phyloP scores from a whole-genome alignment of 2,113 vertebrate genomes.

The Myiagra hebetior region DNA sequence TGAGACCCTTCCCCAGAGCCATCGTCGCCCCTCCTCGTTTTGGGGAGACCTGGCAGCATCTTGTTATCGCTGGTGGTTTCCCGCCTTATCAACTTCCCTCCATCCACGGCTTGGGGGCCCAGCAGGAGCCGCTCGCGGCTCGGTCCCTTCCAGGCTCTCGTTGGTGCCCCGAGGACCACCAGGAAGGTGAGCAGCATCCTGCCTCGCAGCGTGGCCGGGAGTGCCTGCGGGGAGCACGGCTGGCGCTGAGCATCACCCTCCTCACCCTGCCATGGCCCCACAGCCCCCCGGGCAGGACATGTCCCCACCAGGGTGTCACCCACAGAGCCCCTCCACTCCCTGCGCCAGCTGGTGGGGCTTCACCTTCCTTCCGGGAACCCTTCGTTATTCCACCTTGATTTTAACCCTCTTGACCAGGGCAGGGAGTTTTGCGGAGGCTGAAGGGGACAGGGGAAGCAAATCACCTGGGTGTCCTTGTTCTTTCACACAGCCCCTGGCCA shows the following conservation, averaged over 20 bases:
- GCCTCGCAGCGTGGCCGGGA: rapidly evolving
- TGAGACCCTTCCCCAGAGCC: not conserved
- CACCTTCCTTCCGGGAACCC: not conserved
- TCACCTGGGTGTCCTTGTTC: not conserved
- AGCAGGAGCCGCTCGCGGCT: rapidly evolving
- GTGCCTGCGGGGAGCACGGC: not conserved
- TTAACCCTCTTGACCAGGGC: not conserved
- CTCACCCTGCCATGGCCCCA: not conserved
- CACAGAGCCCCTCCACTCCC: rapidly evolving
- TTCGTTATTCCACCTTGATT: not conserved
- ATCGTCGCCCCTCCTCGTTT: rapidly evolving
- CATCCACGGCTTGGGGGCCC: rapidly evolving
- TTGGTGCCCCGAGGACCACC: not conserved
- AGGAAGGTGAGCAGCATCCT: constrained; percentile 65
- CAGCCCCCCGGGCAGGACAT: rapidly evolving
- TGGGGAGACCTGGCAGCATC: not conserved
- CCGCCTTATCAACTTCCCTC: not conserved
- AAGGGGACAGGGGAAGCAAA: not conserved
- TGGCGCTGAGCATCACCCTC: rapidly evolving
- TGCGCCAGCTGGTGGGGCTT: not conserved
- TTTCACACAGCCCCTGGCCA: not conserved
- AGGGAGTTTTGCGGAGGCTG: not conserved
- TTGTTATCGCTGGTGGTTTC: not conserved
- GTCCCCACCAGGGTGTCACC: rapidly evolving
- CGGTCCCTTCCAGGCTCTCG: not conserved